These are phyloP conservation scores for Sitophilus oryzae DNA, from an alignment of 1,140 invertebrate genomes.

Conservation along the genomic window DNA sequence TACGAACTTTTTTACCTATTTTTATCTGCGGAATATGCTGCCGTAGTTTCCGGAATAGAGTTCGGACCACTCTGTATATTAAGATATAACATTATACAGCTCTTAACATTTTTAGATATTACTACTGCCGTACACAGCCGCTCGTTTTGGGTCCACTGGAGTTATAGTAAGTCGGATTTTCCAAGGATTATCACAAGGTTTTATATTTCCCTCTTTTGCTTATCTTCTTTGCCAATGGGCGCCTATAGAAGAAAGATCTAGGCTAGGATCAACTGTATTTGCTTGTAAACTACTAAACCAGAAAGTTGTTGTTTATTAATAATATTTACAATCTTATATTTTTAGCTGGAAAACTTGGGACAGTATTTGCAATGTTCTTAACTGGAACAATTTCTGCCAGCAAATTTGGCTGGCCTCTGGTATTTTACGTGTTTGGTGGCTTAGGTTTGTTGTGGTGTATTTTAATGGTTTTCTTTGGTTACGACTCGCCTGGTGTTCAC, in stretches of 20 bases:
- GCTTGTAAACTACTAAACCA: no score
- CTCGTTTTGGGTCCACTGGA: slow-evolving; percentile 50
- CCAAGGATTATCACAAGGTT: slow-evolving; percentile 72
- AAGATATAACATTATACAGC: no score
- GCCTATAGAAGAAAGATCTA: slow-evolving; percentile 53
- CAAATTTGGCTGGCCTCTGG: slow-evolving; percentile 64
- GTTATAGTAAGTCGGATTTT: slow-evolving; percentile 58
- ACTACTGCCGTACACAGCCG: slow-evolving; percentile 44
- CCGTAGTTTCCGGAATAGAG: no score
- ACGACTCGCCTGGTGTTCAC: slow-evolving; percentile 59
- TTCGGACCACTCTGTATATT: no score
- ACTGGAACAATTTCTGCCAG: slow-evolving; percentile 61
- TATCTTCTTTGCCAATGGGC: slow-evolving; percentile 74
- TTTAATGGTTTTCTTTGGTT: slow-evolving; percentile 57
- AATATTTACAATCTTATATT: no score
- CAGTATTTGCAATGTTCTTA: slow-evolving; percentile 65
- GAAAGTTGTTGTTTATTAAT: no score
- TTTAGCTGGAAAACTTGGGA: slow-evolving; percentile 62
- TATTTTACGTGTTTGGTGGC: slow-evolving; percentile 71
- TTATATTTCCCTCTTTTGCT: slow-evolving; percentile 72
- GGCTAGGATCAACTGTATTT: slow-evolving; percentile 53
- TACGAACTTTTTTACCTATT: no score
- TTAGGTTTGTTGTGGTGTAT: slow-evolving; percentile 55
- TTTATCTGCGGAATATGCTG: no score
- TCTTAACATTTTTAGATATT: slow-evolving; percentile 3